Evolutionary conservation across 2,888 invertebrate species (phyloP).

Genomic region (Apodemia hepburni): DNA sequence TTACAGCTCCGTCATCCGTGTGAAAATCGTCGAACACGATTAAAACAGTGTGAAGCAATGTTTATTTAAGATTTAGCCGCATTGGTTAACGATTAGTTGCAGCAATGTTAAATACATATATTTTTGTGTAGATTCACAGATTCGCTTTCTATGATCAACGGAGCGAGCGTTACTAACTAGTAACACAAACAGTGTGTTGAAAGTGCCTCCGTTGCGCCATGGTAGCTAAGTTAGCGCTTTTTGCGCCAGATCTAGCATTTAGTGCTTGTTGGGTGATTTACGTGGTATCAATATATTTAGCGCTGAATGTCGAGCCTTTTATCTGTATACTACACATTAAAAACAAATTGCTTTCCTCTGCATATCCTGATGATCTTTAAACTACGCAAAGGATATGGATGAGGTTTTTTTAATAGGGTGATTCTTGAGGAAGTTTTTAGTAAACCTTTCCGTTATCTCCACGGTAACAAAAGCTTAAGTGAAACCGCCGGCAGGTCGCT

Average conservation of each 20-base stretch:
- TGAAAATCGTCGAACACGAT: background rate
- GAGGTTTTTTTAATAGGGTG: no score
- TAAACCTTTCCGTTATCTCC: no score
- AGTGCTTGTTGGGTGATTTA: background rate
- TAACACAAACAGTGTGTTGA: slow-evolving; percentile 68
- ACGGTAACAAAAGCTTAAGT: no score
- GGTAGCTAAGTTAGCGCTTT: slow-evolving; percentile 25
- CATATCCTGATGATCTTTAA: no score
- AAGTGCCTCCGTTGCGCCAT: slow-evolving; percentile 75
- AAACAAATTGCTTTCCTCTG: no score
- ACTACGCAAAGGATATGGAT: no score
- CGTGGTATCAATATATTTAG: no score
- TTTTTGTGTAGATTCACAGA: slow-evolving; percentile 33
- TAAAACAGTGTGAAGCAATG: background rate
- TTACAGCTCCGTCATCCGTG: background rate
- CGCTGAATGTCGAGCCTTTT: no score
- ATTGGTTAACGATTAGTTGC: slow-evolving; percentile 13
- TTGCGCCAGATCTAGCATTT: background rate
- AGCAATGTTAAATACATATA: slow-evolving; percentile 6
- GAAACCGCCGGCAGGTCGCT: no score
- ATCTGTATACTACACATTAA: no score
- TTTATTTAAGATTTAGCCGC: background rate
- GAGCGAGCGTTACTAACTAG: slow-evolving; percentile 61
- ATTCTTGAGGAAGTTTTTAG: no score
- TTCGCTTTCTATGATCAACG: slow-evolving; percentile 64